These are phyloP conservation scores for Dromiciops gliroides DNA, from an alignment of 2,113 vertebrate genomes.

Conservation along the genomic window DNA sequence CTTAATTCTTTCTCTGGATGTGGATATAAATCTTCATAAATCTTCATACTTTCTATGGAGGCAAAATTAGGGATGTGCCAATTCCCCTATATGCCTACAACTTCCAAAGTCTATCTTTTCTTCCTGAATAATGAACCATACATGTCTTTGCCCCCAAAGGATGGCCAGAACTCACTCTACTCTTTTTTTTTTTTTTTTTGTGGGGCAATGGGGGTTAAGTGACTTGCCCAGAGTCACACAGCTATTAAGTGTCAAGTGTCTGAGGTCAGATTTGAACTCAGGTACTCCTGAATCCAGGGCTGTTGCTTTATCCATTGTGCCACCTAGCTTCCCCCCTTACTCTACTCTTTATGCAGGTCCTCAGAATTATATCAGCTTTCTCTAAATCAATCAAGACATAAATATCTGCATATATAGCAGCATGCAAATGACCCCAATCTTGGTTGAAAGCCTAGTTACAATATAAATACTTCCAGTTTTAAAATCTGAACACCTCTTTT, in stretches of 20 bases:
- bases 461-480: background rate
- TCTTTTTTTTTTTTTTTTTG: too few species aligned
- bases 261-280: too few species aligned
- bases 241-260: too few species aligned
- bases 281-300: too few species aligned
- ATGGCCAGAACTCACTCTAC: background rate
- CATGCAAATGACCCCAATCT: background rate
- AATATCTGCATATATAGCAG: background rate
- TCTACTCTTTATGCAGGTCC: background rate
- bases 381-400: background rate
- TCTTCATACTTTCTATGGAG: background rate
- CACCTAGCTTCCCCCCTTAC: too few species aligned
- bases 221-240: too few species aligned
- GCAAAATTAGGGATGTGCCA: background rate
- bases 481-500: background rate
- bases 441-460: background rate
- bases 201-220: too few species aligned
- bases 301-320: too few species aligned
- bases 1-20: too few species aligned
- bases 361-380: background rate
- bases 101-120: background rate
- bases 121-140: background rate
- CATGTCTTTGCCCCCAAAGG: background rate
- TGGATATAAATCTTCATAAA: too few species aligned
- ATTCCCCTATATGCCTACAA: background rate